Percentiles rank a stretch among this genome's conserved stretches.
Conservation (phyloP, 2,113 vertebrate genomes). For the Orcinus orca region DNA sequence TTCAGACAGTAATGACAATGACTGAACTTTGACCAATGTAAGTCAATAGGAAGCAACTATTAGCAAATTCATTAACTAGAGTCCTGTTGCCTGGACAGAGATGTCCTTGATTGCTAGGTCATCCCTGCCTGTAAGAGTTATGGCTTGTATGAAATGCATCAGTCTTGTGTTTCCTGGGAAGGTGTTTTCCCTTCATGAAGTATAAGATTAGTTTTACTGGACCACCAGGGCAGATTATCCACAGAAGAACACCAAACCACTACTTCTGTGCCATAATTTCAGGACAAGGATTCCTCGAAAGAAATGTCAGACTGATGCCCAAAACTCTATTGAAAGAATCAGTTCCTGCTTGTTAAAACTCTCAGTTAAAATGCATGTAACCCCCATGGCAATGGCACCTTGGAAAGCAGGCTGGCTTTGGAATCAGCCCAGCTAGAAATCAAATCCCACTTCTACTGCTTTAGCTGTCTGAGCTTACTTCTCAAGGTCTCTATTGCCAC, state of each 20-base stretch:
- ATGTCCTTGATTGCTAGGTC: background rate
- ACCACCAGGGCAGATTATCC: background rate
- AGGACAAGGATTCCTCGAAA: background rate
- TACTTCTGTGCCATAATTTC: background rate
- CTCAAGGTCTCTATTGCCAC: background rate
- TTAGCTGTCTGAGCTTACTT: background rate
- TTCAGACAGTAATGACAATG: background rate
- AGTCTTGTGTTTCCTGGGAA: background rate
- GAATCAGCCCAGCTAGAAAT: background rate
- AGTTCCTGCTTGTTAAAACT: background rate
- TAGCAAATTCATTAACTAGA: slow-evolving; percentile 19
- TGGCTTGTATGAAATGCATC: background rate
- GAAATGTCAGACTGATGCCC: background rate
- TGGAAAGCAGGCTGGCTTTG: background rate
- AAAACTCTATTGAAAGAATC: background rate
- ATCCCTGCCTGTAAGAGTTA: background rate
- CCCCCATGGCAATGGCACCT: background rate
- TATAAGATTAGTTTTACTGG: background rate
- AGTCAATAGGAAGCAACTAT: background rate
- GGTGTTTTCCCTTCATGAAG: background rate
- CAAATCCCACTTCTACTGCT: background rate
- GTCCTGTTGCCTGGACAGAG: background rate
- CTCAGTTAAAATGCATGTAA: background rate
- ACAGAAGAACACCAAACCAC: background rate
- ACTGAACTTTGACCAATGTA: background rate